A percentile compares a stretch with the other conserved stretches of the same genome.
phyloP scores from a whole-genome alignment of 2,113 vertebrate genomes.

The Procavia capensis region DNA sequence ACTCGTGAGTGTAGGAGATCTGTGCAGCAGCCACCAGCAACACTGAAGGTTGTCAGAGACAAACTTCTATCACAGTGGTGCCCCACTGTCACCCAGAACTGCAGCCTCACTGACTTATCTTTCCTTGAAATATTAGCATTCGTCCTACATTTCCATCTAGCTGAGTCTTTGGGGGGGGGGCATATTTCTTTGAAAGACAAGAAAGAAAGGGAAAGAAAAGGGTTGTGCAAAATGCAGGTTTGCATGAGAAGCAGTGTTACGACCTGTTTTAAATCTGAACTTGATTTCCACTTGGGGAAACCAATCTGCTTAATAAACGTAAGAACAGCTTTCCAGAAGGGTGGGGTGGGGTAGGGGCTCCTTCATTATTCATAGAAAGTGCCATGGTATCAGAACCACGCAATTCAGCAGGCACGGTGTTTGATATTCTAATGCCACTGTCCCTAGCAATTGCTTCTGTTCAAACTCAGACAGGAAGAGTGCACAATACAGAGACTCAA shows the following conservation, averaged over 20 bases:
- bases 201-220: not conserved
- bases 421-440: conserved; percentile 55
- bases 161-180: not conserved
- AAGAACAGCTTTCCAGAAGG: not conserved
- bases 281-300: conserved; percentile 31
- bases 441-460: conserved; percentile 17
- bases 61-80: accelerated
- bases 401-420: not conserved
- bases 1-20: accelerated
- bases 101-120: not conserved
- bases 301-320: not conserved
- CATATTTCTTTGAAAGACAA: not conserved
- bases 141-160: conserved; percentile 4
- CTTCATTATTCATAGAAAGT: not conserved
- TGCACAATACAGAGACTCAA: conserved; percentile 14
- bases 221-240: not conserved
- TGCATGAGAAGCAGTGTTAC: conserved; percentile 34
- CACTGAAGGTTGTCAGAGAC: not conserved
- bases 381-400: not conserved
- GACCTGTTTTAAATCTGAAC: conserved; percentile 57
- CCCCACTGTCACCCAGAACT: not conserved
- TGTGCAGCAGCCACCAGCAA: accelerated
- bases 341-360: not conserved
- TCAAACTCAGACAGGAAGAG: conserved; percentile 41
- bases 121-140: not conserved